Evolutionary conservation across 2,888 invertebrate genomes (phyloP).

Genomic region (Hoplodrina blanda): DNA sequence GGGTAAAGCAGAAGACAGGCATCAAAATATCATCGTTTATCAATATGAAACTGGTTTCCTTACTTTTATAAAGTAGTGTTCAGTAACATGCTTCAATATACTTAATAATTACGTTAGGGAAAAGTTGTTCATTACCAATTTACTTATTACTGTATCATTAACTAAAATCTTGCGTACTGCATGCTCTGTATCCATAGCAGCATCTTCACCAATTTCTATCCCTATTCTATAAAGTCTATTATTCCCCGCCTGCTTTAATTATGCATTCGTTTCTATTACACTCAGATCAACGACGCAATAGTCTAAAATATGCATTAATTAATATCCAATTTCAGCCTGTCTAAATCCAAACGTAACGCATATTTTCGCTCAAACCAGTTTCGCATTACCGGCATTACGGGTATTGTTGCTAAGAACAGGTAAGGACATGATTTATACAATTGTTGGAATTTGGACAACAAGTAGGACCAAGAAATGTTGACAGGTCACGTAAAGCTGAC

Average conservation of each 20-base stretch:
- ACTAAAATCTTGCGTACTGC: too few relatives aligned
- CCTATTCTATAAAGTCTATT: background rate
- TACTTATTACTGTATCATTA: background rate
- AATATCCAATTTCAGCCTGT: slow-evolving; percentile 37
- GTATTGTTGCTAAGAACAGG: slow-evolving; percentile 52
- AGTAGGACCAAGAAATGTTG: slow-evolving; percentile 40
- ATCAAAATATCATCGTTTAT: too few relatives aligned
- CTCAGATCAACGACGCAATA: slow-evolving; percentile 25
- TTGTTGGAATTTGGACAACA: slow-evolving; percentile 51
- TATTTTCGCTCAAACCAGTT: slow-evolving; percentile 50
- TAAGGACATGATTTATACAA: slow-evolving; percentile 56
- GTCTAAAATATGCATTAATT: slow-evolving; percentile 27
- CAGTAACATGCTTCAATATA: background rate
- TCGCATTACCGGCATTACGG: slow-evolving; percentile 43
- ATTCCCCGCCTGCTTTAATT: background rate
- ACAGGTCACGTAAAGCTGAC: slow-evolving; percentile 53
- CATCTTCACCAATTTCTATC: background rate
- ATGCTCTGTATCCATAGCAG: background rate
- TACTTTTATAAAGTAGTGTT: background rate
- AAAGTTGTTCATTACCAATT: background rate
- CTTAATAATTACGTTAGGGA: background rate
- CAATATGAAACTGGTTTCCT: background rate
- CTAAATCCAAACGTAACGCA: slow-evolving; percentile 44
- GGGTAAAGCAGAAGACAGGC: background rate
- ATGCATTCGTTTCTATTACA: background rate